Conservation (phyloP, 1,140 invertebrate species). For the Portunus trituberculatus region DNA sequence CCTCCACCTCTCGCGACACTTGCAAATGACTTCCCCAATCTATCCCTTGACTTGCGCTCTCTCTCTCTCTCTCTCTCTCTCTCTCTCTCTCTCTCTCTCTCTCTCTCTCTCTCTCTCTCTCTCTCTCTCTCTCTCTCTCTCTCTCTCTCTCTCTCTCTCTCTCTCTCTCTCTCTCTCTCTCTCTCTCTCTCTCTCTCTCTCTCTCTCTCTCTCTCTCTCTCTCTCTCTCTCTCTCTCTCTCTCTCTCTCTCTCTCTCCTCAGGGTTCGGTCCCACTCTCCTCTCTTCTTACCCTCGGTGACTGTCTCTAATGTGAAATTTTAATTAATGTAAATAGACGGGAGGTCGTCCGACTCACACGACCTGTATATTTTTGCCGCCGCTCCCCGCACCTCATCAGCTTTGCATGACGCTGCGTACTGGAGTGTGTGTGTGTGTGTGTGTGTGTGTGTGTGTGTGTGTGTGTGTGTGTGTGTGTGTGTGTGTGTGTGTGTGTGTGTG, state of each 20-base stretch:
- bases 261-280: neutral
- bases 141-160: conserved; percentile 25
- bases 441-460: conserved; percentile 4
- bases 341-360: conserved; percentile 19
- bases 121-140: neutral
- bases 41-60: conserved; percentile 13
- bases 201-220: too few species aligned
- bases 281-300: conserved; percentile 45
- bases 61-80: neutral
- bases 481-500: too few species aligned
- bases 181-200: neutral
- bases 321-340: conserved; percentile 71
- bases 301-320: conserved; percentile 69
- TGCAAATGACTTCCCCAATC: conserved; percentile 45
- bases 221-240: too few species aligned
- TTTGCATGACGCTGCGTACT: neutral
- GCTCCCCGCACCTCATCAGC: neutral
- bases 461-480: neutral
- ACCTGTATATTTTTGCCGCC: neutral
- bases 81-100: neutral
- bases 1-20: conserved; percentile 6
- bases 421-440: neutral
- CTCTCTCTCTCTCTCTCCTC: too few species aligned
- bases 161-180: conserved; percentile 12
- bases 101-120: neutral